Base-by-base conservation (phyloP, 2,113 vertebrate species). In the Sinocyclocheilus maitianheensis region DNA sequence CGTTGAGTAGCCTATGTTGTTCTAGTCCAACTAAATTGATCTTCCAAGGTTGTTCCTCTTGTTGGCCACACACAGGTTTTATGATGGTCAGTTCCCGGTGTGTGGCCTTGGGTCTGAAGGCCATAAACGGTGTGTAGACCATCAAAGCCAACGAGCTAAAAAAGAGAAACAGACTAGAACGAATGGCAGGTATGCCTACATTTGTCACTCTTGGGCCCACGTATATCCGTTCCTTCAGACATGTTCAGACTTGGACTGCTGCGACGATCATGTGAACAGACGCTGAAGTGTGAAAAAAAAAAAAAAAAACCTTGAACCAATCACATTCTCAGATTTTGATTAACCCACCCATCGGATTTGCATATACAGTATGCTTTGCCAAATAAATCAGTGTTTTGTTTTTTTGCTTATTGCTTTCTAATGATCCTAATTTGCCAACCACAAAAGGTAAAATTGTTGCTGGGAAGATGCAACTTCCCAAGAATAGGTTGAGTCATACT, bases 31-130 rank as follows among this genome's bases (percentile, higher is more conserved):
- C 37, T 75, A 9, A 55, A 20, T 77, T 67, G 40, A 51, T 20
- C 12, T 63, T n/a, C 24, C 11, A 30, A 18, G 34, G 10, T 46
- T 46, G 43, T 46, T 11, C 10, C 43, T 46, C 10, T 46, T 11
- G 60, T 71, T 4, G 46, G 5, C 84, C 84, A 86, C 81, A 55
- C 80, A 34, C 30, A 26, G 30, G 65, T 79, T 79, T 88, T 80
- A 76, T 80, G 18, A 24, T 30, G 67, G 8, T 20, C 55, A 48
- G 58, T 34, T 58, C 30, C 30, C 24, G 34, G 71, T 87, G 71
- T 88, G 82, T 82, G 82, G 78, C 22, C 77, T 71, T 51, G 40
- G 43, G 72, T 84, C 65, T 18, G n/a, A 53, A 69, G n/a, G 43
- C 60, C 51, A 48, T 67, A 85, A 72, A 71, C 53, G 4, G 63